Evolutionary conservation across 2,888 invertebrate genomes (phyloP).

Genomic region (Nephrocerus scutellatus): DNA sequence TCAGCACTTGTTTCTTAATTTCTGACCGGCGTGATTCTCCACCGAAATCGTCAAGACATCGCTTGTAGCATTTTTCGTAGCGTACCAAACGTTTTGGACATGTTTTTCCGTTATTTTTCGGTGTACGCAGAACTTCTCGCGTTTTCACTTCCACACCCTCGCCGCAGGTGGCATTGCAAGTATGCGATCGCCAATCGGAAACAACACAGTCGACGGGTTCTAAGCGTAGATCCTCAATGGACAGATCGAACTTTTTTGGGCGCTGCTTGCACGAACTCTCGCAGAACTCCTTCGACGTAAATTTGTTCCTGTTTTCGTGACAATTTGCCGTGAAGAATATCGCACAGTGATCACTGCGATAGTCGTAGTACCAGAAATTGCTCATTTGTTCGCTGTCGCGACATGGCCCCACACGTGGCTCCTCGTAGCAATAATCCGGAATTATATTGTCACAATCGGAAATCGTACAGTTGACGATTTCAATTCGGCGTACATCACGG

Average conservation of each 20-base stretch:
- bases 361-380: constrained; percentile 80
- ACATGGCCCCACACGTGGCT: constrained; percentile 63
- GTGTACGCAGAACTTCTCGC: constrained; percentile 49
- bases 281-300: constrained; percentile 66
- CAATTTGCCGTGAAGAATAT: constrained; percentile 83
- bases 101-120: constrained; percentile 50
- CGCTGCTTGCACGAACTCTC: constrained; percentile 54
- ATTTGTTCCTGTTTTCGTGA: constrained; percentile 82
- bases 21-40: constrained; percentile 21
- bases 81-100: constrained; percentile 50
- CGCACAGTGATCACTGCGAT: constrained; percentile 61
- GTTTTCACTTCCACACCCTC: constrained; percentile 49
- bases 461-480: constrained; percentile 40
- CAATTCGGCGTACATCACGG: constrained; percentile 35
- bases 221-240: constrained; percentile 28
- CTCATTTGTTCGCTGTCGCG: constrained; percentile 66
- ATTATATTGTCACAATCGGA: constrained; percentile 37
- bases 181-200: constrained; percentile 50
- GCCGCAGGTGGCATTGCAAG: constrained; percentile 51
- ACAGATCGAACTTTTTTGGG: constrained; percentile 32
- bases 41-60: constrained; percentile 34
- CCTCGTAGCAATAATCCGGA: constrained; percentile 37
- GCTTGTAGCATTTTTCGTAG: constrained; percentile 41
- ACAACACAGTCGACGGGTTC: constrained; percentile 48
- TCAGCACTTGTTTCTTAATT: constrained; percentile 13